Evolutionary conservation across 2,888 invertebrate species (phyloP).

Genomic region (Megaustenia siamemsis): DNA sequence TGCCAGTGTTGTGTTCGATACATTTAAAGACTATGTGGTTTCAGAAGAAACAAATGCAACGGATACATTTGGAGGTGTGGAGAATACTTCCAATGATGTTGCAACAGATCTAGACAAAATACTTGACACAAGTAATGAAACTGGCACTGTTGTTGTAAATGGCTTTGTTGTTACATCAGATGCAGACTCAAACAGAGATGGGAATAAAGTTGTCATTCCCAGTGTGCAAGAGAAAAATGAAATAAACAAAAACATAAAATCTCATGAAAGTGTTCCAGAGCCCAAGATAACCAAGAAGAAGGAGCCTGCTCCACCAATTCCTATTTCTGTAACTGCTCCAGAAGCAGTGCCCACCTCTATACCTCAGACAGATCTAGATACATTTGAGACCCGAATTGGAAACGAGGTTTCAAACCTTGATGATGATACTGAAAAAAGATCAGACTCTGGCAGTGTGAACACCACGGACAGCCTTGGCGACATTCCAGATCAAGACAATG

Average conservation of each 20-base stretch:
- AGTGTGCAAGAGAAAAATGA: slow-evolving; percentile 43
- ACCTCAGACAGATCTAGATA: slow-evolving; percentile 74
- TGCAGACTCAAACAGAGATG: slow-evolving; percentile 35
- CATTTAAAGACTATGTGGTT: slow-evolving; percentile 72
- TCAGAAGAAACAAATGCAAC: not conserved
- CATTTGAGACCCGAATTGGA: slow-evolving; percentile 69
- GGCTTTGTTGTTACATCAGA: slow-evolving; percentile 64
- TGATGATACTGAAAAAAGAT: slow-evolving; percentile 68
- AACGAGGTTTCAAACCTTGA: slow-evolving; percentile 68
- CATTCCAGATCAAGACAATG: slow-evolving; percentile 61
- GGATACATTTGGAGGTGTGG: not conserved
- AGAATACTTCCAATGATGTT: not conserved
- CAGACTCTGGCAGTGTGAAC: slow-evolving; percentile 71
- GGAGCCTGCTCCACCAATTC: slow-evolving; percentile 18
- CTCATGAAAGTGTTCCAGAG: not conserved
- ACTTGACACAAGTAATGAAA: slow-evolving; percentile 66
- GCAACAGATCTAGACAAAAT: not conserved
- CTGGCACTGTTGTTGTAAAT: slow-evolving; percentile 68
- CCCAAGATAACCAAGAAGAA: slow-evolving; percentile 17
- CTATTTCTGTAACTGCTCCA: not conserved
- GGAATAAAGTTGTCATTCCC: not conserved
- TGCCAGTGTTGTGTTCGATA: slow-evolving; percentile 77
- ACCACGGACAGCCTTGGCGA: slow-evolving; percentile 70
- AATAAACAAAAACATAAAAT: not conserved
- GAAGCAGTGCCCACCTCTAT: slow-evolving; percentile 59